Percentiles rank a stretch among this genome's conserved stretches.
Conservation (phyloP, 2,113 vertebrate species). For the Ptilorrhoa leucosticta region DNA sequence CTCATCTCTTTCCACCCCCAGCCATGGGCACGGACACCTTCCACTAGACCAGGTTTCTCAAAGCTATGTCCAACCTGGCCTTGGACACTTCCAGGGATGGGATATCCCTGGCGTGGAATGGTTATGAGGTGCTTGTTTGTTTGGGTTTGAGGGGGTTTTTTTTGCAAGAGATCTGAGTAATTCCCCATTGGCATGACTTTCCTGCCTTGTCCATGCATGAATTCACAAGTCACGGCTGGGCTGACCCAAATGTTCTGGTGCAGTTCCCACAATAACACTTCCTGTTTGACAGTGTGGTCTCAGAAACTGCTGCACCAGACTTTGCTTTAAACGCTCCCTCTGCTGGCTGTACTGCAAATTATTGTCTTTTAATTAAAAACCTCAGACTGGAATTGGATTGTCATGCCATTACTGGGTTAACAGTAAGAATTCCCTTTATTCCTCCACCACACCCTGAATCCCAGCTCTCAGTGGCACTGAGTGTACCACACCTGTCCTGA, state of each 20-base stretch:
- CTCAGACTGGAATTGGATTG: not conserved
- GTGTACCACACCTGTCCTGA: no score
- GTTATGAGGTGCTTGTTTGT: not conserved
- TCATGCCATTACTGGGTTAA: not conserved
- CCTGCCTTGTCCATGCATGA: not conserved
- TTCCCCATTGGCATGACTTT: not conserved
- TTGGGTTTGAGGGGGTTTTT: not conserved
- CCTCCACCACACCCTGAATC: not conserved
- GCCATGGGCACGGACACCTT: not conserved
- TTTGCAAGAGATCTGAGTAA: not conserved
- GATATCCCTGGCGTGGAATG: not conserved
- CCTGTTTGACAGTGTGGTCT: fast-evolving
- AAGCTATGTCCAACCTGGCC: not conserved
- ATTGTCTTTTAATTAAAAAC: not conserved
- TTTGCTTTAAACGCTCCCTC: constrained; percentile 44
- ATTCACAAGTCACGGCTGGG: not conserved
- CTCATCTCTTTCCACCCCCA: not conserved
- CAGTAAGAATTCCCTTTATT: not conserved
- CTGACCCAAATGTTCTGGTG: not conserved
- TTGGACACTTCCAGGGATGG: not conserved
- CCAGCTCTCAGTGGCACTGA: not conserved
- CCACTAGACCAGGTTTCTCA: not conserved
- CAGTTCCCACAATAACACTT: not conserved
- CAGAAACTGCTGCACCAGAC: fast-evolving
- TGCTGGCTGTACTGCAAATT: constrained; percentile 10